phyloP scores from a whole-genome alignment of 2,797 vertebrate genomes.

The Notoglanidium macrostoma region DNA sequence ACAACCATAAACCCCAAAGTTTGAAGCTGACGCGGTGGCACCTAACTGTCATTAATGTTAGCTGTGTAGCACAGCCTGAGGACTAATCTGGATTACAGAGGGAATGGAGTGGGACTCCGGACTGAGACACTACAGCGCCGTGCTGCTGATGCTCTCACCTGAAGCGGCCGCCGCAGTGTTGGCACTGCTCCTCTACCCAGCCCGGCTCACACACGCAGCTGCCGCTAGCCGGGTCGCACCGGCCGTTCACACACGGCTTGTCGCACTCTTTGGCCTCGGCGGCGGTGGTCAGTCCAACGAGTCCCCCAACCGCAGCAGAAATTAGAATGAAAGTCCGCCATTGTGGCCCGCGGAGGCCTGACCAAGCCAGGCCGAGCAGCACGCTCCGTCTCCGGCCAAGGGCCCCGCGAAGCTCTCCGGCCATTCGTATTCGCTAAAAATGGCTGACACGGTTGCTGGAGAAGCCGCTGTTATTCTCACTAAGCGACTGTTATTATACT shows the following conservation, averaged over 20 bases:
- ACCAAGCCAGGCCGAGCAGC: slow-evolving; percentile 51
- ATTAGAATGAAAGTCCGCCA: slow-evolving; percentile 65
- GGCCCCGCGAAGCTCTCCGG: slow-evolving; percentile 68
- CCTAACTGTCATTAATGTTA: neutral
- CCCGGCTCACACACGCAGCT: slow-evolving; percentile 87
- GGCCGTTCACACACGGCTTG: slow-evolving; percentile 90
- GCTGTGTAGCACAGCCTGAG: neutral
- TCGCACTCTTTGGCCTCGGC: slow-evolving; percentile 88
- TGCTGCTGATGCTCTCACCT: slow-evolving; percentile 69
- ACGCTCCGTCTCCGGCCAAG: slow-evolving; percentile 61
- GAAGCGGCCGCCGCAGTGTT: slow-evolving; percentile 97
- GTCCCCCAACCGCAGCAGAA: slow-evolving; percentile 66
- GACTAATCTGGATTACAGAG: neutral
- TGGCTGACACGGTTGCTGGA: slow-evolving; percentile 62
- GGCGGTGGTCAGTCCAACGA: slow-evolving; percentile 65
- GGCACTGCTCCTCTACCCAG: slow-evolving; percentile 96
- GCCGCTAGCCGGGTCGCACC: slow-evolving; percentile 83
- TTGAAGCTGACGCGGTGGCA: neutral
- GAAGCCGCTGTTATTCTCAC: slow-evolving; percentile 10
- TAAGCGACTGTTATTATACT: neutral
- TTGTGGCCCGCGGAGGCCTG: slow-evolving; percentile 58
- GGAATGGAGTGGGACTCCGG: neutral
- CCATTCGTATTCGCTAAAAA: slow-evolving; percentile 72
- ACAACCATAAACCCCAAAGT: neutral
- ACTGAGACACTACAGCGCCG: neutral